Conservation (phyloP, 2,113 vertebrate species). For the Crotalus horridus region DNA sequence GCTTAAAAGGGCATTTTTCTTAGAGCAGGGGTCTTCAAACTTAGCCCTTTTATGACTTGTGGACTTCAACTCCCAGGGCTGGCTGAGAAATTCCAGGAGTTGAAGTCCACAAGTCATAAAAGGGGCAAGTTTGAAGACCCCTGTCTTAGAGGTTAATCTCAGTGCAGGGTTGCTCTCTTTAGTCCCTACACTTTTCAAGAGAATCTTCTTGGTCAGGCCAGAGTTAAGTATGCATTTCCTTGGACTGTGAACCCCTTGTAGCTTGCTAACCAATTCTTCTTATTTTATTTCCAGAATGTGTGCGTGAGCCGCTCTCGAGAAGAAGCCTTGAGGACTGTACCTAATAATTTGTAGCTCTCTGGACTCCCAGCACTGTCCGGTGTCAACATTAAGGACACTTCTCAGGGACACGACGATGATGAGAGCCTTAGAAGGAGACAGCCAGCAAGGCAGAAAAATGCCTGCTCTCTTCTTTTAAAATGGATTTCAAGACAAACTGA, state of each 20-base stretch:
- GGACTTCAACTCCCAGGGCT: too few species aligned
- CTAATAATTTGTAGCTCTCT: constrained; percentile 76
- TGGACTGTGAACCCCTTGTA: accelerated
- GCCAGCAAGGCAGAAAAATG: accelerated
- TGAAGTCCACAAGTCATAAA: too few species aligned
- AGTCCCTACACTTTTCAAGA: not conserved
- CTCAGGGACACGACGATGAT: constrained; percentile 28
- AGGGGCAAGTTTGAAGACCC: too few species aligned
- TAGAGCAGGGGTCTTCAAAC: too few species aligned
- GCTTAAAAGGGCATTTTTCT: not conserved
- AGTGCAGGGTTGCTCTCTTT: not conserved
- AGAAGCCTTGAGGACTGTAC: constrained; percentile 85
- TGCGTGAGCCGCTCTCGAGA: constrained; percentile 77
- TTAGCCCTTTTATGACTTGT: too few species aligned
- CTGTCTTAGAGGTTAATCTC: not conserved
- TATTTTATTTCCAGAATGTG: constrained; percentile 75
- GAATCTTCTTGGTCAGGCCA: not conserved
- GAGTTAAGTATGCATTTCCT: too few species aligned
- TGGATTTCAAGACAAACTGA: constrained; percentile 20
- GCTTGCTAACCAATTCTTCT: not conserved
- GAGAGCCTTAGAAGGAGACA: not conserved
- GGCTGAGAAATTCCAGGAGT: too few species aligned
- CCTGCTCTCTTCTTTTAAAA: not conserved
- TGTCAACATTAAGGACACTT: not conserved
- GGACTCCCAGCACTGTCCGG: not conserved